These are phyloP conservation scores for Dipodomys ordii DNA, from an alignment of 2,113 vertebrate genomes.

Conservation along the genomic window DNA sequence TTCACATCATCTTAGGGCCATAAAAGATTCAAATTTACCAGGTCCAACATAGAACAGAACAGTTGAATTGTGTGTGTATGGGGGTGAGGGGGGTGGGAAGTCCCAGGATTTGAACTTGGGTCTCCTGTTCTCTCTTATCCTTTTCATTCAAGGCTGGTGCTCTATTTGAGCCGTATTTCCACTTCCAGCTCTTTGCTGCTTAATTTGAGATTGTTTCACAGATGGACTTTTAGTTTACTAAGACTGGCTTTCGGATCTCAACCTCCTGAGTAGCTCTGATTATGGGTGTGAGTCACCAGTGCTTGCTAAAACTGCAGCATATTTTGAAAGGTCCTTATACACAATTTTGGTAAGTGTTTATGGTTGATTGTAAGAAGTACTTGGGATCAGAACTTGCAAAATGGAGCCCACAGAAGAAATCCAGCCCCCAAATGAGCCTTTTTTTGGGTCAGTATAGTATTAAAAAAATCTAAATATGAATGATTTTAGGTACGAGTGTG, in stretches of 20 bases:
- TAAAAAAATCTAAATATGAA: constrained; percentile 12
- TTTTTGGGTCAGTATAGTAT: not conserved
- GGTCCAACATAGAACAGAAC: not conserved
- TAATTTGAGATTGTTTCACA: too few relatives aligned
- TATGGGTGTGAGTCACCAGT: too few relatives aligned
- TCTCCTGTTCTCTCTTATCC: too few relatives aligned
- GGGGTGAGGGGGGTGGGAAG: too few relatives aligned
- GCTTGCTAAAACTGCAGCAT: too few relatives aligned
- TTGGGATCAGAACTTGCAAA: not conserved
- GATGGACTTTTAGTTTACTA: too few relatives aligned
- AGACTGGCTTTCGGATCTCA: too few relatives aligned
- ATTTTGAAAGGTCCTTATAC: not conserved
- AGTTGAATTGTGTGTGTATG: not conserved
- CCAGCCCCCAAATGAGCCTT: not conserved
- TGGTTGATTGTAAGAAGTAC: not conserved
- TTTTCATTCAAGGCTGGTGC: too few relatives aligned
- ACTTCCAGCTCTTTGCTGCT: too few relatives aligned
- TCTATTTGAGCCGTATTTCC: too few relatives aligned
- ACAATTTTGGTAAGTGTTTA: not conserved
- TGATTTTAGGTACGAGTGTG: not conserved
- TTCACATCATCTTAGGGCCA: not conserved
- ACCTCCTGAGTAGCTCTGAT: too few relatives aligned
- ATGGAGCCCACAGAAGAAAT: not conserved
- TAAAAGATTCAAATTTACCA: not conserved
- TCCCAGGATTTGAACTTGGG: too few relatives aligned